A percentile compares a stretch with the other conserved stretches of the same genome.
phyloP scores from a whole-genome alignment of 2,113 vertebrate species.

The Clarias batrachus region DNA sequence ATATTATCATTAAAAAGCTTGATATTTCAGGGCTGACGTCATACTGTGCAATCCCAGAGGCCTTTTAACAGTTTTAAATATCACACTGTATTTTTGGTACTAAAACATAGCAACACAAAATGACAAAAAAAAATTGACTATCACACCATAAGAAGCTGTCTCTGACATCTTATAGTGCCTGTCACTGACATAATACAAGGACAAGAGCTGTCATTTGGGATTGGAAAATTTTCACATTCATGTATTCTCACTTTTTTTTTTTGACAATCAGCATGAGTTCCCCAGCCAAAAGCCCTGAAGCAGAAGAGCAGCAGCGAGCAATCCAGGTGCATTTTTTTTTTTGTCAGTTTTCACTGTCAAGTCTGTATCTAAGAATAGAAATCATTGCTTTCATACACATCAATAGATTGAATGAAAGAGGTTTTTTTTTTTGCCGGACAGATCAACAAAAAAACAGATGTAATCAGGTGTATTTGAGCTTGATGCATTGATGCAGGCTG shows the following conservation, averaged over 20 bases:
- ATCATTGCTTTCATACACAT: slow-evolving; percentile 27
- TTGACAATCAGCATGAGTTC: slow-evolving; percentile 12
- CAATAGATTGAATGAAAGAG: neutral
- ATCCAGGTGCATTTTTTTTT: slow-evolving; percentile 13
- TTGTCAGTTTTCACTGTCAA: neutral
- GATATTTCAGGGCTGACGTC: neutral
- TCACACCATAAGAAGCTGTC: neutral
- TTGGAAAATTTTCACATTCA: neutral
- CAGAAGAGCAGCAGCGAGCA: slow-evolving; percentile 16
- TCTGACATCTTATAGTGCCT: neutral
- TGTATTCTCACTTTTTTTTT: neutral
- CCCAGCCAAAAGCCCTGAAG: neutral
- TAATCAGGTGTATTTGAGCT: slow-evolving; percentile 30
- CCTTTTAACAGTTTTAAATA: neutral
- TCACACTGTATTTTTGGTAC: neutral
- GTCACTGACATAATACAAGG: neutral
- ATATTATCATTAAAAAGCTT: neutral
- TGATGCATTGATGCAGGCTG: neutral
- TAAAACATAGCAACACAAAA: neutral
- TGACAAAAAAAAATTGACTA: too few relatives aligned
- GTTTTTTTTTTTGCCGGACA: neutral
- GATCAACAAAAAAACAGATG: neutral
- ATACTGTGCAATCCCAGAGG: neutral
- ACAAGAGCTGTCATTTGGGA: neutral
- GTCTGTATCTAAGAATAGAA: slow-evolving; percentile 29